Evolutionary conservation across 2,113 vertebrate genomes (phyloP).

Genomic region (Eretmochelys imbricata): DNA sequence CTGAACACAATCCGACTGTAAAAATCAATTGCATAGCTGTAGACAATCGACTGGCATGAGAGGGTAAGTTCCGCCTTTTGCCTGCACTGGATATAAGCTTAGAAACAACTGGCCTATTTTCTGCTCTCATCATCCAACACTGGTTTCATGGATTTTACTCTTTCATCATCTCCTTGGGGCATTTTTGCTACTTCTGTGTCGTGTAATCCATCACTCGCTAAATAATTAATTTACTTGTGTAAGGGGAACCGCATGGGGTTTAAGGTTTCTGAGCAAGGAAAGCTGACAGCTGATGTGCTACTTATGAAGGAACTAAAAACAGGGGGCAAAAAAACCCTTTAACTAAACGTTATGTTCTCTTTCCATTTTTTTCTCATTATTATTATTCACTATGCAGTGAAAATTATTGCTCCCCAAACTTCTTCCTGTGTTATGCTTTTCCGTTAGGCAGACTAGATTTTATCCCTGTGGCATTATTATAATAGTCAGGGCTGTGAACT

Average conservation of each 20-base stretch:
- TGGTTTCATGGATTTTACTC: slow-evolving; percentile 21
- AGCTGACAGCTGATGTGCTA: slow-evolving; percentile 38
- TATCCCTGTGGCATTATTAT: not conserved
- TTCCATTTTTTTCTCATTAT: not conserved
- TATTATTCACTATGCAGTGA: not conserved
- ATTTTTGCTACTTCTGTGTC: slow-evolving; percentile 53
- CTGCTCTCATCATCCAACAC: not conserved
- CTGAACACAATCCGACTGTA: not conserved
- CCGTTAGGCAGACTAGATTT: not conserved
- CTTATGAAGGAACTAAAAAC: not conserved
- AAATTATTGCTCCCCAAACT: not conserved
- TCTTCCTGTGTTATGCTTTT: not conserved
- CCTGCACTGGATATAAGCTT: not conserved
- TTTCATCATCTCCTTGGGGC: slow-evolving; percentile 53
- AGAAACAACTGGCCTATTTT: slow-evolving; percentile 8
- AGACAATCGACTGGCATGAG: not conserved
- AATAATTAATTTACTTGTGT: slow-evolving; percentile 72
- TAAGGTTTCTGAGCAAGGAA: slow-evolving; percentile 33
- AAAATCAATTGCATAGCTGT: not conserved
- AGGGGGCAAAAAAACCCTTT: not conserved
- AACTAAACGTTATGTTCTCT: fast-evolving
- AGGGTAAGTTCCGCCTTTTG: not conserved
- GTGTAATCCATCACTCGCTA: slow-evolving; percentile 55
- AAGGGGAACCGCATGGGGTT: slow-evolving; percentile 19
- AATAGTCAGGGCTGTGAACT: not conserved